Evolutionary conservation across 1,140 invertebrate genomes (phyloP), one percentile per base, ranked within the genome.

Genomic region (Drosophila teissieri): DNA sequence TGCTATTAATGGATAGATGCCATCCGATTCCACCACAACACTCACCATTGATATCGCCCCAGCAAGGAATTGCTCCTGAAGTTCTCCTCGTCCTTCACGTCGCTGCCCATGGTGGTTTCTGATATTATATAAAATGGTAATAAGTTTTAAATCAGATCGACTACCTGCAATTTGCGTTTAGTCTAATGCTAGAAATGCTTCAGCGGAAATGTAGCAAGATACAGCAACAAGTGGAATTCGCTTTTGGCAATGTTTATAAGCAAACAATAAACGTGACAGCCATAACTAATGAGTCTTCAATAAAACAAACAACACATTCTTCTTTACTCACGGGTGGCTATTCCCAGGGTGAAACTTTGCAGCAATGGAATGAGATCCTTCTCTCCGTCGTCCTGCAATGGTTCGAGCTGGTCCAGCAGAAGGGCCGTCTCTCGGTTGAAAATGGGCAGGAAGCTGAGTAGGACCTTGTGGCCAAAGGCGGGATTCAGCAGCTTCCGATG

Each of bases 91-190:
- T 42, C 42, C n/a, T 72, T 81, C 0, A 80, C 73, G 37, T 82
- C 75, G 31, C 70, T 80, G 1, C 91, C 90, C 91, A 91, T 91
- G 3, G 91, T 91, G 4, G 90, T 91, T 70, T 90, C 90, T 91
- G 34, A 34, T 31, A 2, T 31, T 7, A 31, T 31, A 31, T 31
- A 8, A 4, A 24, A 24, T 24, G 4, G 4, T 24, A 24, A 4
- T 4, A 24, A 5, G 24, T 24, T 24, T 24, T 24, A 4, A 24
- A 24, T 24, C 4, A 24, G 4, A 24, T 24, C 24, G 24, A 4
- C 19, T 19, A 19, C 2, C 19, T 19, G 19, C 19, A 19, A n/a
- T n/a, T n/a, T n/a, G n/a, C n/a, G n/a, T 19, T 19, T 2, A 19
- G 1, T 19, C 19, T 24, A 24, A 24, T 24, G 22, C 2, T 24